phyloP scores from a whole-genome alignment of 2,113 vertebrate species.

The Dicentrarchus labrax region DNA sequence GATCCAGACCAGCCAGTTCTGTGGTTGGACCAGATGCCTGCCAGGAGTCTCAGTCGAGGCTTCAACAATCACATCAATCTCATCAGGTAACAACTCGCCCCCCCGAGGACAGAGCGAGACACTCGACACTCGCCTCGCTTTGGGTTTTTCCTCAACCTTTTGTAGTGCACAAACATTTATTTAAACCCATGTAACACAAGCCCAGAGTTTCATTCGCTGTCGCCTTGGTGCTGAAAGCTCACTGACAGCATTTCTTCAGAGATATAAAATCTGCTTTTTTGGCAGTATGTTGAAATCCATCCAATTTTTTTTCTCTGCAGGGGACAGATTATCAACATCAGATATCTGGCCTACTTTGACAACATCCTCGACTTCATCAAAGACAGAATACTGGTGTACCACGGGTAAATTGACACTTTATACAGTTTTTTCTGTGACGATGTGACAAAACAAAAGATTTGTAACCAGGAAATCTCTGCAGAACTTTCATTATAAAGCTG shows the following conservation, averaged over 20 bases:
- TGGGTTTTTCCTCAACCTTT: not conserved
- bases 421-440: not conserved
- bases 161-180: not conserved
- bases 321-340: conserved; percentile 97
- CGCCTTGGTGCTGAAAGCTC: not conserved
- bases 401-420: conserved; percentile 86
- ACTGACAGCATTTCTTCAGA: not conserved
- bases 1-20: conserved; percentile 98
- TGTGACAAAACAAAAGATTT: too few relatives aligned
- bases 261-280: not conserved
- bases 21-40: conserved; percentile 99
- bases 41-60: conserved; percentile 93
- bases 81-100: conserved; percentile 86
- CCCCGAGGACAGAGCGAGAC: too few relatives aligned
- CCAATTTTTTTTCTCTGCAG: conserved; percentile 78
- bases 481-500: too few relatives aligned
- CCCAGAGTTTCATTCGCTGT: not conserved
- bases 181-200: not conserved
- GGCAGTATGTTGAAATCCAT: not conserved
- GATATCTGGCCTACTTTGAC: conserved; percentile 96
- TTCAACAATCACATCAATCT: conserved; percentile 99
- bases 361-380: conserved; percentile 98
- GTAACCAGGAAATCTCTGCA: too few relatives aligned
- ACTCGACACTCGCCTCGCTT: not conserved
- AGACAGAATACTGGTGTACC: conserved; percentile 97